These are phyloP conservation scores for Eolophus roseicapilla DNA, from an alignment of 2,113 vertebrate genomes.

Conservation along the genomic window DNA sequence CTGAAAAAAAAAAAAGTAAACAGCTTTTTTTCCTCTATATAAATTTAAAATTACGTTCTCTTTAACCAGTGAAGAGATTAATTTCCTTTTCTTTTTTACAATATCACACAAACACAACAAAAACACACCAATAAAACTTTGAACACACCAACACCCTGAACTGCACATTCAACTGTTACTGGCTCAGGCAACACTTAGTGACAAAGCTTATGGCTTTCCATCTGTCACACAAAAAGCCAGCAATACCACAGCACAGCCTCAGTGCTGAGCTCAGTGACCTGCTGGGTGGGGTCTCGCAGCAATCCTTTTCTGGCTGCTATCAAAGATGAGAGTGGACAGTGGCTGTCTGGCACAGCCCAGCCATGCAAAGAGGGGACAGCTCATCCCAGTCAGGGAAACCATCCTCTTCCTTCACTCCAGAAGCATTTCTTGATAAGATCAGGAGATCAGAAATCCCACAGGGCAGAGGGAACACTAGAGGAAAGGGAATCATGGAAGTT, in stretches of 20 bases:
- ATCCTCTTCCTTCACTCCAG: neutral
- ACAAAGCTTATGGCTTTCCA: slow-evolving; percentile 54
- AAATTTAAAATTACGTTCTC: neutral
- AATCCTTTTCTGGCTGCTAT: neutral
- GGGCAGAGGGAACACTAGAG: neutral
- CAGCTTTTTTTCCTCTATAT: neutral
- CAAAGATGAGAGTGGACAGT: neutral
- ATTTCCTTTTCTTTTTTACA: neutral
- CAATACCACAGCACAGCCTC: neutral
- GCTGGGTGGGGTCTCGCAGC: neutral
- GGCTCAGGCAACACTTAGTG: slow-evolving; percentile 41
- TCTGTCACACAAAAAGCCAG: neutral
- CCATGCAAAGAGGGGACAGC: neutral
- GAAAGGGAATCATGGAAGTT: neutral
- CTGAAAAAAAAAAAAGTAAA: neutral
- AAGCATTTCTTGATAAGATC: neutral
- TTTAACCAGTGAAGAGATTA: neutral
- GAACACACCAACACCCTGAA: slow-evolving; percentile 20
- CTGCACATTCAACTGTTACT: slow-evolving; percentile 40
- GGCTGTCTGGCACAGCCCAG: neutral
- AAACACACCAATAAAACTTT: slow-evolving; percentile 38
- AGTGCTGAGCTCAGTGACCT: neutral
- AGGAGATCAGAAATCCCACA: rapidly evolving
- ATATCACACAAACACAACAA: slow-evolving; percentile 24
- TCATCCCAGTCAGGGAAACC: neutral